phyloP scores from a whole-genome alignment of 2,888 invertebrate genomes.

The Drosophila kambysellisi region DNA sequence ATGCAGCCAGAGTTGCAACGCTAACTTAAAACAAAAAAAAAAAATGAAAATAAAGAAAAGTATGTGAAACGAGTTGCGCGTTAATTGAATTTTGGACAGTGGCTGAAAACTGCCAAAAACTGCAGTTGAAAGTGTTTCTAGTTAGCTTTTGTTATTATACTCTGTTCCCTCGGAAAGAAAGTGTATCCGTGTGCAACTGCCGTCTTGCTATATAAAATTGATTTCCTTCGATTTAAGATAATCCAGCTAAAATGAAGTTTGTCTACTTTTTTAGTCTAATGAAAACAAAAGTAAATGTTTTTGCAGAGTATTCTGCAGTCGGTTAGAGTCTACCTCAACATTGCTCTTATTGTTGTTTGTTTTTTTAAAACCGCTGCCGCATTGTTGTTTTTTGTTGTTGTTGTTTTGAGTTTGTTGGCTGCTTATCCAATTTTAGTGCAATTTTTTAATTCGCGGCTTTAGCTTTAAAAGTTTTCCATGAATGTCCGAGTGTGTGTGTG shows the following conservation, averaged over 20 bases:
- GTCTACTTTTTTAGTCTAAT: neutral
- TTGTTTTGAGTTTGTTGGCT: slow-evolving; percentile 18
- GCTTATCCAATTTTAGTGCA: slow-evolving; percentile 28
- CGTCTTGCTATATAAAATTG: neutral
- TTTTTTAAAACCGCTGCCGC: neutral
- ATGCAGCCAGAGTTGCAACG: slow-evolving; percentile 10
- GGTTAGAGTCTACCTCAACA: neutral
- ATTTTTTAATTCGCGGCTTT: slow-evolving; percentile 41
- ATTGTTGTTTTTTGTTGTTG: slow-evolving; percentile 10
- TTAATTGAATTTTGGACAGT: slow-evolving; percentile 67
- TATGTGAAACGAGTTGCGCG: slow-evolving; percentile 37
- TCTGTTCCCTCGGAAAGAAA: neutral
- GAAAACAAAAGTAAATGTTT: neutral
- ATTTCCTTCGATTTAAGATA: neutral
- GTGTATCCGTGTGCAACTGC: neutral
- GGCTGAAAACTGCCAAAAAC: slow-evolving; percentile 22
- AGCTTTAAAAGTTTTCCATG: slow-evolving; percentile 65
- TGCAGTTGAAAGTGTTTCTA: slow-evolving; percentile 35
- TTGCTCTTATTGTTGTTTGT: neutral
- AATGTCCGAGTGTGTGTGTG: slow-evolving; percentile 30
- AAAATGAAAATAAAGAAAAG: slow-evolving; percentile 13
- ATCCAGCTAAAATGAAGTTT: neutral
- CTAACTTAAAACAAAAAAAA: neutral
- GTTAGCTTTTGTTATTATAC: slow-evolving; percentile 20
- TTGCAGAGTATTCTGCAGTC: slow-evolving; percentile 1